phyloP scores from a whole-genome alignment of 2,113 vertebrate genomes.

The Daubentonia madagascariensis region DNA sequence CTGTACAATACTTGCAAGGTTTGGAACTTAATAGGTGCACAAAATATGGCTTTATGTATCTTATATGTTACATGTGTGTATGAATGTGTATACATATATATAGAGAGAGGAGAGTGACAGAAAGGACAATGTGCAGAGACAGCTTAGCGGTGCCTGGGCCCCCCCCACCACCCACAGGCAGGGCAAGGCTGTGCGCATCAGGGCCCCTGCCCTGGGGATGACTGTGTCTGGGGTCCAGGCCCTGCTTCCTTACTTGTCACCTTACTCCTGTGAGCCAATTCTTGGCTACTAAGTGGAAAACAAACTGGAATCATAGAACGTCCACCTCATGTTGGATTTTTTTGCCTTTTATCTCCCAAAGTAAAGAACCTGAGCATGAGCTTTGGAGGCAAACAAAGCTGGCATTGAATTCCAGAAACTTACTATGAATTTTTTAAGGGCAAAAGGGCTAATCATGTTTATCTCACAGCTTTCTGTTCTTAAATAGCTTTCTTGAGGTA shows the following conservation, averaged over 20 bases:
- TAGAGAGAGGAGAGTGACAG: neutral
- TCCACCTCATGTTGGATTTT: neutral
- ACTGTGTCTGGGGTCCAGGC: neutral
- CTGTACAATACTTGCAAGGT: neutral
- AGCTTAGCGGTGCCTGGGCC: neutral
- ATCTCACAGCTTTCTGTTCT: neutral
- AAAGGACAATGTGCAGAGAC: neutral
- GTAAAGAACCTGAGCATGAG: neutral
- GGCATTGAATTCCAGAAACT: neutral
- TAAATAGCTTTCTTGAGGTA: neutral
- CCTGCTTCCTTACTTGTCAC: too few species aligned
- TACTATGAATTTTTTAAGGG: neutral
- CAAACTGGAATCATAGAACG: neutral
- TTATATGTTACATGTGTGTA: accelerated
- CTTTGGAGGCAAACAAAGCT: neutral
- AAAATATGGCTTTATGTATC: neutral
- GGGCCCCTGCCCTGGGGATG: neutral
- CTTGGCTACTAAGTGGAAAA: neutral
- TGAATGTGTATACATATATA: too few species aligned
- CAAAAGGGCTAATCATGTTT: neutral
- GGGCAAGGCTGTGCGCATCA: neutral
- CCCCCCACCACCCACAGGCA: accelerated
- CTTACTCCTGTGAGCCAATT: neutral
- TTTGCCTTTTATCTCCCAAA: neutral
- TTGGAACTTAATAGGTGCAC: neutral